Evolutionary conservation across 2,113 vertebrate species (phyloP), one percentile per base, ranked within the genome.

Genomic region (Petrocephalus microphthalmus): DNA sequence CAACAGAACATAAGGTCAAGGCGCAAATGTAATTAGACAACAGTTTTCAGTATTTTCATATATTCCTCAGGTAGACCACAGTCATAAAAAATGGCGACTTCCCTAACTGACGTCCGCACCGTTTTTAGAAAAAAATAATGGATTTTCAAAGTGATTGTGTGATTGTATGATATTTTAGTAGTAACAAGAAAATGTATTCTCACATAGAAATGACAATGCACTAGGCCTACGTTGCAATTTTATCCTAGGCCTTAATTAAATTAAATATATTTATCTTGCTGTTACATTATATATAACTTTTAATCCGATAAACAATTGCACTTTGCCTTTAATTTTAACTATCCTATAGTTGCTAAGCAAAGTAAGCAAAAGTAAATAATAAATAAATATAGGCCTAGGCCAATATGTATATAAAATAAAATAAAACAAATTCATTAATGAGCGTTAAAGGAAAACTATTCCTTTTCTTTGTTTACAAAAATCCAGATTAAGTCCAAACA

Each of bases 1-100:
- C 95, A 94, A 94, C 94, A 95, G 94, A 97, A 96, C 95, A 95
- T 96, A 96, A 98, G 96, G 96, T 97, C 96, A 97, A 97, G 92
- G 88, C 93, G 94, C 93, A 94, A 94, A 94, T 96, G 94, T 96
- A 96, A 96, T 96, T 96, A 97, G 95, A 96, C 91, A 91, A 93
- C 94, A 93, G 91, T 95, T 94, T 96, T 95, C 94, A 92, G 94
- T 92, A 94, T 95, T 93, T 94, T 94, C 93, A 92, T 93, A 94
- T 93, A 94, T 88, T 90, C 85, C 56, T 87, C 90, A 92, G 91
- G 49, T 93, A 94, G 94, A 47, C 37, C 22, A 88, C 33, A 42
- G 51, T 88, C 53, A 81, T 49, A 53, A 56, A 54, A 85, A 85
- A 10, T 15, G 20, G 22, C 37, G 33, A n/a, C 42, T 49, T 5